These are phyloP conservation scores for Steinernema hermaphroditum DNA, from an alignment of 2,888 invertebrate species.

Conservation along the genomic window DNA sequence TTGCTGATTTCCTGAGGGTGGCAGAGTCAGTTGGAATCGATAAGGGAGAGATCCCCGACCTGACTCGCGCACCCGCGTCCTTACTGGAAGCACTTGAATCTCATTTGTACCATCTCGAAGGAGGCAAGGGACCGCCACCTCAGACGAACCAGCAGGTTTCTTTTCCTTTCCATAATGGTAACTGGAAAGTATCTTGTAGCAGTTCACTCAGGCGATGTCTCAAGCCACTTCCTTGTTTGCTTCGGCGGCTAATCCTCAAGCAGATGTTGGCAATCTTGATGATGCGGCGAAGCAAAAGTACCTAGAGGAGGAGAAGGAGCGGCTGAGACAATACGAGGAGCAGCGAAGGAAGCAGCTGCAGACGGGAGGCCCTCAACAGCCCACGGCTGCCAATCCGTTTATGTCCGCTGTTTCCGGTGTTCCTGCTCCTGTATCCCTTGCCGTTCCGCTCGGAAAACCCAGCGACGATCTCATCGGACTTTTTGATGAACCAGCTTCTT, in stretches of 20 bases:
- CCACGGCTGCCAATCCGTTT: conserved; percentile 35
- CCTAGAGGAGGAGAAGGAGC: conserved; percentile 92
- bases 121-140: conserved; percentile 68
- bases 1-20: conserved; percentile 90
- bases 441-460: not conserved
- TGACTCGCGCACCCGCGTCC: conserved; percentile 95
- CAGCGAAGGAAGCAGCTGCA: conserved; percentile 49
- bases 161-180: not conserved
- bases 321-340: conserved; percentile 72
- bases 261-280: conserved; percentile 72
- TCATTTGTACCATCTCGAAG: conserved; percentile 88
- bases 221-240: conserved; percentile 36
- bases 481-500: conserved; percentile 8
- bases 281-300: conserved; percentile 83
- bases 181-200: not conserved
- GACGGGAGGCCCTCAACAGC: not conserved
- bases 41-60: conserved; percentile 95
- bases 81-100: conserved; percentile 93
- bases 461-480: conserved; percentile 26
- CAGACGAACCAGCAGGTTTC: conserved; percentile 43
- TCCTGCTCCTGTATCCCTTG: not conserved
- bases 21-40: conserved; percentile 90
- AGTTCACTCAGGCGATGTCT: conserved; percentile 34
- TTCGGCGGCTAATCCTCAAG: not conserved
- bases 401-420: not conserved